Evolutionary conservation across 1,140 invertebrate species (phyloP).

Genomic region (Panonychus citri): DNA sequence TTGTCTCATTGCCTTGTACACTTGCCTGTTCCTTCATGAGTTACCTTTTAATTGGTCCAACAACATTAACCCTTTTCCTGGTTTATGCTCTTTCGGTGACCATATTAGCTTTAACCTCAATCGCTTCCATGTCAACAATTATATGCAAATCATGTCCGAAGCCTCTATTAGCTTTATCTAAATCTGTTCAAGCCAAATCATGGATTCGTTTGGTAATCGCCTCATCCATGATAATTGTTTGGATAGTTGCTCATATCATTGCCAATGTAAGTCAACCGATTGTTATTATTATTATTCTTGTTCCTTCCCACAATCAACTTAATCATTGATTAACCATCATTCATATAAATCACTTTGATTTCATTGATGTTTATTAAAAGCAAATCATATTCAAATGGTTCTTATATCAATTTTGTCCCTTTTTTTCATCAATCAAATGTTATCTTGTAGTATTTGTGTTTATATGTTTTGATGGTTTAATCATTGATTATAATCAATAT

Average conservation of each 20-base stretch:
- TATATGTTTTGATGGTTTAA: too few species aligned
- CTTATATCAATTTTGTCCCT: too few species aligned
- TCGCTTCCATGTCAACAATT: background rate
- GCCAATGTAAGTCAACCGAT: slow-evolving; percentile 31
- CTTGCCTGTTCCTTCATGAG: slow-evolving; percentile 10
- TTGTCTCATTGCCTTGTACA: slow-evolving; percentile 16
- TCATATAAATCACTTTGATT: too few species aligned
- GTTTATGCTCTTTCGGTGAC: background rate
- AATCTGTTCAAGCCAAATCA: slow-evolving; percentile 8
- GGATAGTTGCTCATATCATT: slow-evolving; percentile 23
- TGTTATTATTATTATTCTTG: background rate
- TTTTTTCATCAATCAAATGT: too few species aligned
- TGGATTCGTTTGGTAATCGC: slow-evolving; percentile 11
- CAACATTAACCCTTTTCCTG: background rate
- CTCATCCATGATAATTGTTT: background rate
- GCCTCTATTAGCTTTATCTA: slow-evolving; percentile 6
- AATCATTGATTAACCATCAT: too few species aligned
- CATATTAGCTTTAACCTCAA: background rate
- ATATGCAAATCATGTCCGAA: slow-evolving; percentile 7
- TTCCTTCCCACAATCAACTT: background rate
- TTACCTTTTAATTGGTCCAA: slow-evolving; percentile 3
- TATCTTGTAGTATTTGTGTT: too few species aligned
- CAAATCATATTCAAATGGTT: too few species aligned
- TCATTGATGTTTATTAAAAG: too few species aligned
- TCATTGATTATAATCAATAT: too few species aligned